Percentiles rank a stretch among this genome's conserved stretches.
These are phyloP conservation scores for Rhipidura dahli DNA, from an alignment of 2,113 vertebrate species.

Conservation along the genomic window DNA sequence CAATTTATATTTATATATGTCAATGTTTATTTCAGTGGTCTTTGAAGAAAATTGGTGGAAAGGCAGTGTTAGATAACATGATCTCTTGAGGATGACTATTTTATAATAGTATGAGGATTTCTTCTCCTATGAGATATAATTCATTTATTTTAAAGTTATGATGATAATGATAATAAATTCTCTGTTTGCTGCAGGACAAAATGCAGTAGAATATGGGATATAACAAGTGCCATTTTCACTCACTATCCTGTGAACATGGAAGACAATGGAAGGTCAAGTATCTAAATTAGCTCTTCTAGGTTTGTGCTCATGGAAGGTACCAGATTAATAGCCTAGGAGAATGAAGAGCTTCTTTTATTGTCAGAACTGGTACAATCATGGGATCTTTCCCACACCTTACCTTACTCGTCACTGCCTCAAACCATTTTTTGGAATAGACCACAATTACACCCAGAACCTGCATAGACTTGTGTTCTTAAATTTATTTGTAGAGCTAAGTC, in stretches of 20 bases:
- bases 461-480: constrained; percentile 40
- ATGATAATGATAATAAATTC: background rate
- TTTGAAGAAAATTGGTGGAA: background rate
- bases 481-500: constrained; percentile 39
- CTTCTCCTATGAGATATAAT: background rate
- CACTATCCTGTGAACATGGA: background rate
- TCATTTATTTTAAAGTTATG: background rate
- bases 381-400: constrained; percentile 62
- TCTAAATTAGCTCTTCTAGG: background rate
- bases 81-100: background rate
- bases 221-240: background rate
- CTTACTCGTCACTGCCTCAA: constrained; percentile 52
- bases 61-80: background rate
- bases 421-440: constrained; percentile 57
- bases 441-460: constrained; percentile 21
- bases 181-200: background rate
- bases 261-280: background rate
- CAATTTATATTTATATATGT: background rate
- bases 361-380: constrained; percentile 34
- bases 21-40: background rate
- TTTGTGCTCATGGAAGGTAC: background rate
- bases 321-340: constrained; percentile 17
- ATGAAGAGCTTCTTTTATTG: constrained; percentile 33
- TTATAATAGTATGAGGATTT: background rate
- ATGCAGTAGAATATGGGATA: background rate